Percentiles rank a stretch among this genome's conserved stretches.
phyloP scores from a whole-genome alignment of 2,888 invertebrate genomes.

The Xestia xanthographa region DNA sequence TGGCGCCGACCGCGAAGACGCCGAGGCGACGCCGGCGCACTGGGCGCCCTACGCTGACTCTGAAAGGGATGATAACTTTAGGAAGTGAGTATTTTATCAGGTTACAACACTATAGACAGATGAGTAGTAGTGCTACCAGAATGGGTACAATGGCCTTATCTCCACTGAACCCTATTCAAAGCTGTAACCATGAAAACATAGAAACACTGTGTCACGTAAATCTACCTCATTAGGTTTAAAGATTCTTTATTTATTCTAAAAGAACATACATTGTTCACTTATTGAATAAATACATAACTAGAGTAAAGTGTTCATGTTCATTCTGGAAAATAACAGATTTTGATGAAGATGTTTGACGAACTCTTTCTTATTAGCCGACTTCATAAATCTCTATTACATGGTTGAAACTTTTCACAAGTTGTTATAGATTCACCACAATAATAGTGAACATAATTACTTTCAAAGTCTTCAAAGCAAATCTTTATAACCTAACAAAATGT shows the following conservation, averaged over 20 bases:
- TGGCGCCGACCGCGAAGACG: constrained; percentile 81
- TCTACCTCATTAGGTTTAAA: too few species aligned
- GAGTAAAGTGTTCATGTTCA: too few species aligned
- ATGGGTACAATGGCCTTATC: neutral
- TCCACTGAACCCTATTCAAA: neutral
- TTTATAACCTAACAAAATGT: neutral
- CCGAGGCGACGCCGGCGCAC: constrained; percentile 78
- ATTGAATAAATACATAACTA: too few species aligned
- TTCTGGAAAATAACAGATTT: neutral
- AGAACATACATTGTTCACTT: too few species aligned
- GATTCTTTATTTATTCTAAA: too few species aligned
- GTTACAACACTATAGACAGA: neutral
- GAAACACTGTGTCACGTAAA: neutral
- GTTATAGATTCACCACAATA: neutral
- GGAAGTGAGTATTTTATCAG: constrained; percentile 74
- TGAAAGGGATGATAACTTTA: constrained; percentile 81
- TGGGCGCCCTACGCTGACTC: constrained; percentile 86
- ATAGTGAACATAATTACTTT: neutral
- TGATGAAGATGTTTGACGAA: neutral
- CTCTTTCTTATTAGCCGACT: neutral
- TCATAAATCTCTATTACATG: neutral
- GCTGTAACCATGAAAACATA: neutral
- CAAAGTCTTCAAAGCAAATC: neutral
- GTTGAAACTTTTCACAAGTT: neutral
- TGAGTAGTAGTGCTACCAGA: neutral